phyloP scores from a whole-genome alignment of 2,113 vertebrate genomes.

The Macquaria ambigua region DNA sequence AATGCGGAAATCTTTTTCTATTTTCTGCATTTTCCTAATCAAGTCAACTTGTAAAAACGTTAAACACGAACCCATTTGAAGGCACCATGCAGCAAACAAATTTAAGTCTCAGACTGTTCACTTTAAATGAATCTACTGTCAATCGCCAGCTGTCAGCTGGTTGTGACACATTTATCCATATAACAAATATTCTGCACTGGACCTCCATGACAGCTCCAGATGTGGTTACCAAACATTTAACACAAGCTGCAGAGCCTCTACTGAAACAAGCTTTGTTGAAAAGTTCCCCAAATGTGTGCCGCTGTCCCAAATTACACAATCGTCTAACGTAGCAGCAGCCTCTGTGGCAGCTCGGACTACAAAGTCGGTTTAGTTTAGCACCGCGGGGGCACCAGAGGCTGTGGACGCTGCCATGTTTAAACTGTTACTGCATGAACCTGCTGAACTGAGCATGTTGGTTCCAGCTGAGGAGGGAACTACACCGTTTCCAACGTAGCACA shows the following conservation, averaged over 20 bases:
- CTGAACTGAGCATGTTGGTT: slow-evolving; percentile 46
- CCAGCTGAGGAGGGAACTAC: slow-evolving; percentile 39
- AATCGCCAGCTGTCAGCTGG: neutral
- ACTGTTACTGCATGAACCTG: slow-evolving; percentile 48
- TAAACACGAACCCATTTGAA: neutral
- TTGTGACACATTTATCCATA: neutral
- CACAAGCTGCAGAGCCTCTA: neutral
- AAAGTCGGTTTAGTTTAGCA: slow-evolving; percentile 8
- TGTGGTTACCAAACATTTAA: neutral
- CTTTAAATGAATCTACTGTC: too few species aligned
- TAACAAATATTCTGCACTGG: neutral
- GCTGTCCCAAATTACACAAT: neutral
- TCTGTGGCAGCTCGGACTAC: slow-evolving; percentile 35
- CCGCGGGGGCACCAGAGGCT: slow-evolving; percentile 40
- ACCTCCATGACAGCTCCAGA: slow-evolving; percentile 35
- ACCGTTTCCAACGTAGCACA: neutral
- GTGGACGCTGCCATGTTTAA: slow-evolving; percentile 42
- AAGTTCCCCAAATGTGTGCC: neutral
- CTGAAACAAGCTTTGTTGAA: slow-evolving; percentile 21
- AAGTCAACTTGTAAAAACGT: too few species aligned
- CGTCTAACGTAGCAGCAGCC: neutral
- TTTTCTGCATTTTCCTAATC: too few species aligned
- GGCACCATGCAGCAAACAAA: neutral
- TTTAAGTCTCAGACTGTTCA: neutral
- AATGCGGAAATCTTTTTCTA: too few species aligned